A percentile compares a stretch with the other conserved stretches of the same genome.
Evolutionary conservation across 1,140 invertebrate species (phyloP).

Genomic region (Drosophila quadrilineata): DNA sequence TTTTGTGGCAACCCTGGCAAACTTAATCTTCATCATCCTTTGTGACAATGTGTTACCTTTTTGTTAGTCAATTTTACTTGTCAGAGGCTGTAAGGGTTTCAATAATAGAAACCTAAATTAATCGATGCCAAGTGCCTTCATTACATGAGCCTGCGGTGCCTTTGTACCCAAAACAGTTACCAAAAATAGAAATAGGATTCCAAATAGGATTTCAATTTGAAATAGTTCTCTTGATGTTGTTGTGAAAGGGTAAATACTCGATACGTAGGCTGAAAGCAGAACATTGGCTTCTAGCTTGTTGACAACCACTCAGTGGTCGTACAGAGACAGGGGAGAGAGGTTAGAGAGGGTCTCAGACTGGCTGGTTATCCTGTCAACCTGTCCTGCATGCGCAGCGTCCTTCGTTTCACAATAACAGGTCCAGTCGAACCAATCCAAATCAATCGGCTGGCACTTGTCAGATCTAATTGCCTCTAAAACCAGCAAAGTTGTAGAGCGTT

Average conservation of each 20-base stretch:
- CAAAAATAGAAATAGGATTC: conserved; percentile 12
- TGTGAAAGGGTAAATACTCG: conserved; percentile 22
- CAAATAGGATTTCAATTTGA: conserved; percentile 4
- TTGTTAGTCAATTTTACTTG: no score
- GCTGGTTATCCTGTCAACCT: conserved; percentile 11
- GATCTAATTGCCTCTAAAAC: conserved; percentile 49
- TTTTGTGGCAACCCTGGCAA: no score
- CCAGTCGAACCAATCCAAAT: conserved; percentile 28
- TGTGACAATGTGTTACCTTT: no score
- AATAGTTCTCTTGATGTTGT: conserved; percentile 34
- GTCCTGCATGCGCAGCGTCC: neutral
- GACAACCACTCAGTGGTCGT: conserved; percentile 27
- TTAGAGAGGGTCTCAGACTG: neutral
- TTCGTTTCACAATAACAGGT: conserved; percentile 28
- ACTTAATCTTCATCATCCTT: no score
- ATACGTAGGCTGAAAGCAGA: neutral
- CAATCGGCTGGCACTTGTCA: conserved; percentile 44
- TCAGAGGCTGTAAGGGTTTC: conserved; percentile 7
- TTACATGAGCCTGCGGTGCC: neutral
- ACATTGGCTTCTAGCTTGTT: conserved; percentile 8
- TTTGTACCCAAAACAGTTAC: neutral
- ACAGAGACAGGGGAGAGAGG: conserved; percentile 2
- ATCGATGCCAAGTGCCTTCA: conserved; percentile 11
- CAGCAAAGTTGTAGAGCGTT: conserved; percentile 47
- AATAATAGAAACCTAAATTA: conserved; percentile 21